Evolutionary conservation across 2,113 vertebrate species (phyloP).

Genomic region (Actenoides lindsayi): DNA sequence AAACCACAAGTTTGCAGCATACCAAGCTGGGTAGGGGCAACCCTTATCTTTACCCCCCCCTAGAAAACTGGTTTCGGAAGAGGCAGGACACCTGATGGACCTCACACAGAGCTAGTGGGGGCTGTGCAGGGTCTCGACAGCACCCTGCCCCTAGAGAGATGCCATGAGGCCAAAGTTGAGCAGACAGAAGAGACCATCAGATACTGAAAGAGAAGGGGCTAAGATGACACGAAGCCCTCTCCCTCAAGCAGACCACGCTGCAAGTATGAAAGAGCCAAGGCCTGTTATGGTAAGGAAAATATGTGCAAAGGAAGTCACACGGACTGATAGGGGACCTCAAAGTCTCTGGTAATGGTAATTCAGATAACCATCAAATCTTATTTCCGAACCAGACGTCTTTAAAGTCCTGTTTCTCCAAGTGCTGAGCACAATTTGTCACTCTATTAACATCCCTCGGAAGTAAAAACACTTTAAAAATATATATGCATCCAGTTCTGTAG

Average conservation of each 20-base stretch:
- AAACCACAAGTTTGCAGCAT: not conserved
- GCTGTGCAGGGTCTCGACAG: fast-evolving
- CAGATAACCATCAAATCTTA: slow-evolving; percentile 54
- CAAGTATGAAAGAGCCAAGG: slow-evolving; percentile 20
- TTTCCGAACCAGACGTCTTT: slow-evolving; percentile 38
- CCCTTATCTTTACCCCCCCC: not conserved
- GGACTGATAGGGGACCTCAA: slow-evolving; percentile 48
- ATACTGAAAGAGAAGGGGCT: not conserved
- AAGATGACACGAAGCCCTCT: not conserved
- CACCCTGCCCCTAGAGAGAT: not conserved
- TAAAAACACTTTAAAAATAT: not conserved
- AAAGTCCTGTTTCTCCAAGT: slow-evolving; percentile 8
- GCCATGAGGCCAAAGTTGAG: fast-evolving
- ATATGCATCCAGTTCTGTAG: not conserved
- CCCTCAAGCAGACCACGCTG: not conserved
- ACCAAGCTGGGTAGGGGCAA: not conserved
- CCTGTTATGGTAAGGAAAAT: slow-evolving; percentile 52
- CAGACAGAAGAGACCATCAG: not conserved
- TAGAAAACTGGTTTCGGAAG: not conserved
- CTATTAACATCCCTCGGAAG: not conserved
- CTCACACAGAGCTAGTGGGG: fast-evolving
- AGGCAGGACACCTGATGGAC: not conserved
- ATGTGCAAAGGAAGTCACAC: slow-evolving; percentile 56
- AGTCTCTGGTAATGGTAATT: slow-evolving; percentile 43
- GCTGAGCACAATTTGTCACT: not conserved